Evolutionary conservation across 2,797 vertebrate species (phyloP).

Genomic region (Manis pentadactyla): DNA sequence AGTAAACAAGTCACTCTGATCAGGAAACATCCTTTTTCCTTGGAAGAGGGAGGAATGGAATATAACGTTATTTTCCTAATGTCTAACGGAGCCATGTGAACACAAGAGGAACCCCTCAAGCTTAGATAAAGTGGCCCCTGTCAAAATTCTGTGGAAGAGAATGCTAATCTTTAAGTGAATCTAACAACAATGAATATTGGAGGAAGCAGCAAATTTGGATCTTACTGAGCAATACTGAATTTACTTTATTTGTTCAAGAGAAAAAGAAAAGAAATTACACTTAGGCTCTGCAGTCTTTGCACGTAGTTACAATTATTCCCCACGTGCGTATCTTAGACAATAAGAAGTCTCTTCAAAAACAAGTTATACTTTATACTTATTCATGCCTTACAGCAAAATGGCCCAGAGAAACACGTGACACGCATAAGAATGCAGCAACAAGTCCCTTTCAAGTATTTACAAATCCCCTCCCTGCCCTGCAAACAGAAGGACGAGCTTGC

Average conservation of each 20-base stretch:
- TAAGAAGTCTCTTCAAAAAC: constrained; percentile 71
- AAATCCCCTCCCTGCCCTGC: not conserved
- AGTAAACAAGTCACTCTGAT: not conserved
- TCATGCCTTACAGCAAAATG: constrained; percentile 70
- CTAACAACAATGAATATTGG: not conserved
- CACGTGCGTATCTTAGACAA: constrained; percentile 62
- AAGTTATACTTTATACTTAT: constrained; percentile 76
- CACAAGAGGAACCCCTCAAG: not conserved
- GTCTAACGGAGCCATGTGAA: not conserved
- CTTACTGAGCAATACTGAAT: constrained; percentile 44
- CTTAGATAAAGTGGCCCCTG: not conserved
- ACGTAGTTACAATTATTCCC: constrained; percentile 54
- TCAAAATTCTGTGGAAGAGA: not conserved
- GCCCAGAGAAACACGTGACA: constrained; percentile 55
- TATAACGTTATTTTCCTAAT: not conserved
- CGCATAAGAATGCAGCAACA: constrained; percentile 67
- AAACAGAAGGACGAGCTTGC: not conserved
- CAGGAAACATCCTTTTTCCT: not conserved
- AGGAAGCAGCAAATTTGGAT: constrained; percentile 6
- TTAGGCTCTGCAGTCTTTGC: constrained; percentile 46
- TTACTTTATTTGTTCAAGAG: constrained; percentile 74
- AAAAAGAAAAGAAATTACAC: constrained; percentile 64
- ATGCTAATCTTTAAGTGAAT: not conserved
- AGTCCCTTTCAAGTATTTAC: constrained; percentile 69
- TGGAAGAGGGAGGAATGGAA: not conserved